Base-by-base conservation (phyloP, 2,888 invertebrate species). In the Nephrotoma guestfalica region DNA sequence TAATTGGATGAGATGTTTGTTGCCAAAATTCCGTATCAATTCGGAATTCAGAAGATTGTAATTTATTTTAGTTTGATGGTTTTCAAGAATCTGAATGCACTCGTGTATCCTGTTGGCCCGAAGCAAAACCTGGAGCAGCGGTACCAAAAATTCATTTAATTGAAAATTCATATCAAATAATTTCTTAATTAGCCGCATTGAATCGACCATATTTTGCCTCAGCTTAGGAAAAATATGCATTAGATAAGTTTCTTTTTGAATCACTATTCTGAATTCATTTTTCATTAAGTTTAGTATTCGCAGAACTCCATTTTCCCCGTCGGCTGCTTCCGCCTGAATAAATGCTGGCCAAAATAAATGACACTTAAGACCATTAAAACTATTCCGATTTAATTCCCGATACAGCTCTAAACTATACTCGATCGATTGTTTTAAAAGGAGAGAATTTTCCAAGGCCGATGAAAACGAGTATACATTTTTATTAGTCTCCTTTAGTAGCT, bases 301-400 rank as follows among this genome's bases (percentile, higher is more conserved):
- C 88, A 94, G 91, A 87, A 95, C 90, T 0, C 91, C 92, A 0
- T 87, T 87, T 87, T 95, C 94, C 0, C 94, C 94, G 86, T 92
- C 91, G 40, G 90, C 90, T 86, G 91, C 92, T 0, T 92, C 92
- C 7, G 91, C 91, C 1, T 92, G 91, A 30, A 94, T 86, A 85
- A 95, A 87, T 86, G 95, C 90, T 0, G 95, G 94, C 95, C 95
- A 95, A 89, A 94, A 95, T 89, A 93, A 95, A 88, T 95, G 95
- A 0, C 94, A 92, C 15, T 94, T 91, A 86, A 91, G 86, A 4
- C 5, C 9, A 71, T 71, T 71, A 4, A 30, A 30, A 13, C 71
- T 71, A 30, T 9, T 71, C 2, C 88, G 86, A 86, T 91, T 90
- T 0, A 88, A 88, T 5, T 89, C 87, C 0, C 88, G 87, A 2